Base-by-base conservation (phyloP, 2,888 invertebrate genomes). In the Theristus sp. region DNA sequence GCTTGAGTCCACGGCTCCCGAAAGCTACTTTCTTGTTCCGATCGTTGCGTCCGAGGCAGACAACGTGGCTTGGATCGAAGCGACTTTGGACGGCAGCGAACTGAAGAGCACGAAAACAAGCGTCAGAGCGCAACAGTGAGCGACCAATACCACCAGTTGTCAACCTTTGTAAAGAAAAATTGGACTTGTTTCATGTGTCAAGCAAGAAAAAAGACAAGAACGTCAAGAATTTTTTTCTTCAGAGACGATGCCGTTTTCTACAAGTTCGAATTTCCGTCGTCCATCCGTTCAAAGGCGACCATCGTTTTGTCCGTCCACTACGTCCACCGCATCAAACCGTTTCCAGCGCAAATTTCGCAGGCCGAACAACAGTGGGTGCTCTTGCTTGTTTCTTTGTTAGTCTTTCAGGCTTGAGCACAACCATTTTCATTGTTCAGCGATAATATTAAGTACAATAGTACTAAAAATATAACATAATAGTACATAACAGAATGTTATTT, bases 291-390 rank as follows among this genome's bases (percentile, higher is more conserved):
- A n/a, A n/a, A n/a, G n/a, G n/a, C n/a, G n/a, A n/a, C n/a, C n/a
- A n/a, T n/a, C n/a, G n/a, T n/a, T n/a, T n/a, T n/a, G n/a, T n/a
- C n/a, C n/a, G n/a, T n/a, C 13, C 82, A 87, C 0, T 83, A 84
- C 58, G 84, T 85, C 0, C 85, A 88, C 71, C 80, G 83, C 24
- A 78, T 94, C 30, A 74, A 78, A 31, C 89, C 96, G 0, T 87
- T 86, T 76, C 98, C 98, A 1, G 83, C 83, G 17, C 82, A 84
- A 67, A 91, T 98, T 63, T 81, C 83, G 0, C 98, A 98, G 75
- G 84, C 86, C 64, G 96, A 98, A 70, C 87, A 88, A 69, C 98
- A 99, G 67, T 71, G 38, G 28, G 54, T 27, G 20, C 22, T 46
- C 53, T 17, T 27, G 10, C 22, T 38, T 56, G 24, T 46, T 53